A percentile compares a stretch with the other conserved stretches of the same genome.
Conservation (phyloP, 2,113 vertebrate species). For the Picathartes gymnocephalus region DNA sequence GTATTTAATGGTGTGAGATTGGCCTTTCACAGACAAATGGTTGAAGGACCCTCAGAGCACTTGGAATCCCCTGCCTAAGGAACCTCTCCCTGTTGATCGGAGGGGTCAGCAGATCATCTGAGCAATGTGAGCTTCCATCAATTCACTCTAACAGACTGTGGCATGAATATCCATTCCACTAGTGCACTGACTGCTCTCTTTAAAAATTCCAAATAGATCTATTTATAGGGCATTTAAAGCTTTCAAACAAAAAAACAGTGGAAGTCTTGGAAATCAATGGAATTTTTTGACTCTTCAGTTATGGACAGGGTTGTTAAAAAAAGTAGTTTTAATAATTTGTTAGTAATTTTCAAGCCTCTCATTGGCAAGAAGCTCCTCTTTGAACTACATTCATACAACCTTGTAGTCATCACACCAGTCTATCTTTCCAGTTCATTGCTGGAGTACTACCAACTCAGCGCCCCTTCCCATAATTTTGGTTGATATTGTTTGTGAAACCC, state of each 20-base stretch:
- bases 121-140: not conserved
- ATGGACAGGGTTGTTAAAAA: not conserved
- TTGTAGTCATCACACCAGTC: not conserved
- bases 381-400: not conserved
- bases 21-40: not conserved
- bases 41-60: not conserved
- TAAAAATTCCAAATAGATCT: not conserved
- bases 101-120: not conserved
- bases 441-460: not conserved
- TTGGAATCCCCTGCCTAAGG: not conserved
- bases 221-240: not conserved
- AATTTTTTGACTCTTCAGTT: not conserved
- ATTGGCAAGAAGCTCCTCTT: not conserved
- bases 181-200: rapidly evolving
- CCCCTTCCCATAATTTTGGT: not conserved
- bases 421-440: not conserved
- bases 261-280: not conserved
- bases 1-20: not conserved
- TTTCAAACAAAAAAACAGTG: not conserved
- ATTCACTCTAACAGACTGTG: not conserved
- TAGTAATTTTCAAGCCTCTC: not conserved
- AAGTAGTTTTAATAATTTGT: not conserved
- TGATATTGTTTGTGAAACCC: not conserved
- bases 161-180: not conserved
- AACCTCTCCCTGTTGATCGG: not conserved